A percentile compares a stretch with the other conserved stretches of the same genome.
These are phyloP conservation scores for Lanius ludovicianus DNA, from an alignment of 2,113 vertebrate genomes.

Conservation along the genomic window DNA sequence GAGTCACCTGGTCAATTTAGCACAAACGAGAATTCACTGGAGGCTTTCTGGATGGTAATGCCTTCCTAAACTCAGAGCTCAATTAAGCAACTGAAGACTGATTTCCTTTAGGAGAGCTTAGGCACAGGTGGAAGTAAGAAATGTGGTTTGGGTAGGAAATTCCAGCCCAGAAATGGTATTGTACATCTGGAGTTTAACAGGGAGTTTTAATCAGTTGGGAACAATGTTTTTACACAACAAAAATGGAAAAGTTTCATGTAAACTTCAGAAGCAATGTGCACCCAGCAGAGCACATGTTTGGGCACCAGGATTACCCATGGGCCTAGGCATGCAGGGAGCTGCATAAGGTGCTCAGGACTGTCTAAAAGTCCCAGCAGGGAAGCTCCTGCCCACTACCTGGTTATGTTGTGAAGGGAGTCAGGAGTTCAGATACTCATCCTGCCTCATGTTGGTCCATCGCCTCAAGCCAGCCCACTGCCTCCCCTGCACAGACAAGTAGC, in stretches of 20 bases:
- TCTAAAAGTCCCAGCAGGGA: background rate
- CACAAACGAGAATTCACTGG: background rate
- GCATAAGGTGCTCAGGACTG: background rate
- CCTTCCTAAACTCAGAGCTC: conserved; percentile 20
- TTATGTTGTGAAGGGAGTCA: accelerated
- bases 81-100: conserved; percentile 11
- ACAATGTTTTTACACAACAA: background rate
- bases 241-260: background rate
- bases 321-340: background rate
- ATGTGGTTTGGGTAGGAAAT: background rate
- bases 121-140: background rate
- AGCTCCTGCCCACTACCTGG: background rate
- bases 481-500: accelerated
- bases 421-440: background rate
- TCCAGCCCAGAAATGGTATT: background rate
- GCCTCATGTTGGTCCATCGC: accelerated
- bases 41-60: conserved; percentile 17
- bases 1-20: conserved; percentile 35
- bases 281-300: background rate
- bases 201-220: background rate
- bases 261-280: background rate
- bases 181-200: background rate
- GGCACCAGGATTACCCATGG: accelerated
- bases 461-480: background rate
- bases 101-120: conserved; percentile 20